Evolutionary conservation across 2,888 invertebrate genomes (phyloP), one percentile per base, ranked within the genome.

Genomic region (Tanypteryx hageni): DNA sequence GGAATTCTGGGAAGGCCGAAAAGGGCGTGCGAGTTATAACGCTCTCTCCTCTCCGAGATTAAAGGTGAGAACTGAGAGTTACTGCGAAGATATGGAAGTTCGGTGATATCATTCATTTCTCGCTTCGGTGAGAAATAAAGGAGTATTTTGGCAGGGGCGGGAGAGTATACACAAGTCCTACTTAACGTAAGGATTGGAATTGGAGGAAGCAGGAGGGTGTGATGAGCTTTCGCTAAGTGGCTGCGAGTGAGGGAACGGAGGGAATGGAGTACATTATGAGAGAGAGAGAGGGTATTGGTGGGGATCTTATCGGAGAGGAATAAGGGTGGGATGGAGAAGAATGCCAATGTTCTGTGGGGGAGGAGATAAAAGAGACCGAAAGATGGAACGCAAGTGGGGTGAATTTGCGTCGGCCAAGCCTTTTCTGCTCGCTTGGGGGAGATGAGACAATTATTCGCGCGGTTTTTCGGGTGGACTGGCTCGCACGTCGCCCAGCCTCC

Each of bases 301-400:
- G 27, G 76, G 76, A 22, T 27, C 76, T 76, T 76, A 76, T 76
- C 76, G 7, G 76, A 13, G 61, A 27, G 76, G 76, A 44, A 44
- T 44, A 44, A 44, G 44, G 44, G 44, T 44, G 44, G 44, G 44
- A 5, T 44, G 76, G 76, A 27, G 64, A 76, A 76, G 76, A 76
- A 27, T 76, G 76, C 76, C 76, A 76, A 11, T 76, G 76, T 27
- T 44, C 44, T 44, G 44, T 1, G 44, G 44, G 1, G 44, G 27
- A 22, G 22, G 76, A 22, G 22, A 27, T 22, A 27, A 27, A 13
- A 27, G 22, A 9, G 76, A 76, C 76, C 76, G 22, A 27, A 22
- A 13, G 76, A 76, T 76, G 76, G 76, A 76, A 76, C 27, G 76
- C 76, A 76, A 76, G 27, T 9, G 76, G 76, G 76, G 76, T 76